A percentile compares a stretch with the other conserved stretches of the same genome.
phyloP scores from a whole-genome alignment of 1,140 invertebrate genomes.

The Littorina saxatilis region DNA sequence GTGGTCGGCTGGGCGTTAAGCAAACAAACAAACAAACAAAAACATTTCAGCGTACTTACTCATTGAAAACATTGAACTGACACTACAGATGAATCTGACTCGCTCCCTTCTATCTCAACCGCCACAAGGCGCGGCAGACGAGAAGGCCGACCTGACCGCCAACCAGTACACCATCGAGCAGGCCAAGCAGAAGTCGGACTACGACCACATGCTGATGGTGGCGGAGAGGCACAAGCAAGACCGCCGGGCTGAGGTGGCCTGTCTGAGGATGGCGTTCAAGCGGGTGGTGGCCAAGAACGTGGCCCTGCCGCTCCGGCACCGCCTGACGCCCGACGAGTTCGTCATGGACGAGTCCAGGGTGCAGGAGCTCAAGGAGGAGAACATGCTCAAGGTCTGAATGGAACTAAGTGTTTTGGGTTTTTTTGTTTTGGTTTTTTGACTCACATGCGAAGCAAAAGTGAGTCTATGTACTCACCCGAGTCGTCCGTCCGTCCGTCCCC shows the following conservation, averaged over 20 bases:
- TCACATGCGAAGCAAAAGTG: no score
- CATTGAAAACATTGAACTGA: no score
- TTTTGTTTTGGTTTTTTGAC: no score
- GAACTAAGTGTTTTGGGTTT: no score
- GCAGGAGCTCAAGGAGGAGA: neutral
- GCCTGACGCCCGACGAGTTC: neutral
- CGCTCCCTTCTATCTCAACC: neutral
- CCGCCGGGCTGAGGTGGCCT: neutral
- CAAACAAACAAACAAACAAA: no score
- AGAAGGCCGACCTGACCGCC: neutral
- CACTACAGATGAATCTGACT: no score
- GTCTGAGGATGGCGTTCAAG: neutral
- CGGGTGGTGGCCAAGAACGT: neutral
- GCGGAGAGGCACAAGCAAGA: slow-evolving; percentile 24
- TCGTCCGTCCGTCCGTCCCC: no score
- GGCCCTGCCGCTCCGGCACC: neutral
- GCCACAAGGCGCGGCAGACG: neutral
- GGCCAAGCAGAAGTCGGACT: slow-evolving; percentile 30
- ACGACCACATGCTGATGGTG: slow-evolving; percentile 10
- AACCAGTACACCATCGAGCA: slow-evolving; percentile 34
- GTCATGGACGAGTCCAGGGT: neutral
- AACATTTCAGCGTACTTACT: no score
- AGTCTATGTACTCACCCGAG: no score
- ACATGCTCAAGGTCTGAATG: neutral
- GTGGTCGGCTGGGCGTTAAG: no score